Conservation (phyloP, 2,888 invertebrate species). For the Aphidoletes aphidimyza region DNA sequence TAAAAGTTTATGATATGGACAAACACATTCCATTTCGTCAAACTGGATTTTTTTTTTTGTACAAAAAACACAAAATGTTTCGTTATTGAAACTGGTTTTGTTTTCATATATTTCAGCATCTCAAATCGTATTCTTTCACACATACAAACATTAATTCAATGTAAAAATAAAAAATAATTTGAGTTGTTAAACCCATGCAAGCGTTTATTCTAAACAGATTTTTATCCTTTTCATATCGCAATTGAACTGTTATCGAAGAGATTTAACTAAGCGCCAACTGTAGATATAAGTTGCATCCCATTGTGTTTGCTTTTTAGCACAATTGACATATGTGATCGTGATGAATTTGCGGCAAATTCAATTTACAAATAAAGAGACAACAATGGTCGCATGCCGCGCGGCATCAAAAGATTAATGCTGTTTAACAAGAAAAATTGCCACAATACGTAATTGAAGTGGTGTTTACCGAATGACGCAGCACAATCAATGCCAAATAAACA, state of each 20-base stretch:
- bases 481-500: slow-evolving; percentile 39
- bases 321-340: background rate
- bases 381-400: background rate
- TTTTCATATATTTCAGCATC: background rate
- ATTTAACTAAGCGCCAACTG: background rate
- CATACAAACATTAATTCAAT: background rate
- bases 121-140: background rate
- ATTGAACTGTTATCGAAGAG: slow-evolving; percentile 1
- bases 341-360: slow-evolving; percentile 8
- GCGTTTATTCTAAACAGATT: too few relatives aligned
- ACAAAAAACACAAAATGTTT: too few relatives aligned
- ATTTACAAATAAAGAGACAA: background rate
- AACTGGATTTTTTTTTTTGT: slow-evolving; percentile 6
- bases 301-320: background rate
- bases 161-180: background rate
- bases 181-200: too few relatives aligned
- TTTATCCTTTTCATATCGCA: too few relatives aligned
- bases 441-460: background rate
- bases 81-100: background rate
- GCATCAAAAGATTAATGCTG: too few relatives aligned
- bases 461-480: background rate
- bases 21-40: background rate
- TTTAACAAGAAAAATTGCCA: background rate
- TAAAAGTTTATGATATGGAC: background rate
- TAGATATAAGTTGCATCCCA: background rate